phyloP scores from a whole-genome alignment of 2,888 invertebrate species.

The Eristalinus aeneus region DNA sequence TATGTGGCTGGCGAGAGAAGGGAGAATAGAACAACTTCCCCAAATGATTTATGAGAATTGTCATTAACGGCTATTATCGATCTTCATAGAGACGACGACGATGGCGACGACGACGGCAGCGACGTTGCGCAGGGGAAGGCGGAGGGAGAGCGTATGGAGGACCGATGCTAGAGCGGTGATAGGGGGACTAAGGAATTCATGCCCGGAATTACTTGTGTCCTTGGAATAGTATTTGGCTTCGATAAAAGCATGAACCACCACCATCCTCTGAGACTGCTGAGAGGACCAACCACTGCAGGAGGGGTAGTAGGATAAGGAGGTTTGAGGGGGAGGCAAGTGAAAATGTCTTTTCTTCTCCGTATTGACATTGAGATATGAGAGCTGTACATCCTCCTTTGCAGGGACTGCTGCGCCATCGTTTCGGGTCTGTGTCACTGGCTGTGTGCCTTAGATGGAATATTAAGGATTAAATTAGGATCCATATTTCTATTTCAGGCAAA shows the following conservation, averaged over 20 bases:
- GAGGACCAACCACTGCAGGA: neutral
- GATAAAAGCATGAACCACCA: slow-evolving; percentile 6
- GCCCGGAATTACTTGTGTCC: slow-evolving; percentile 68
- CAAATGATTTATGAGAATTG: slow-evolving; percentile 79
- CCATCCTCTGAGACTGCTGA: neutral
- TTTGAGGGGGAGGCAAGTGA: neutral
- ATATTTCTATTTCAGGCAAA: slow-evolving; percentile 61
- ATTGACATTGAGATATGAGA: slow-evolving; percentile 67
- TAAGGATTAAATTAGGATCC: slow-evolving; percentile 66
- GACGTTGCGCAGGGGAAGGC: neutral
- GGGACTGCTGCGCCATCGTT: slow-evolving; percentile 8
- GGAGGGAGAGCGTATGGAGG: neutral
- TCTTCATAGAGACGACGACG: slow-evolving; percentile 46
- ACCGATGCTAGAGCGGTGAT: no score
- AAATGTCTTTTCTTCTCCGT: slow-evolving; percentile 48
- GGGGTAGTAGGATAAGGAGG: no score
- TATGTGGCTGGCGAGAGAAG: neutral
- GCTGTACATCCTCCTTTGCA: slow-evolving; percentile 51
- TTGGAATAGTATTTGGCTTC: slow-evolving; percentile 45
- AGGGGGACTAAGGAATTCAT: slow-evolving; percentile 52
- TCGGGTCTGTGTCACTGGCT: slow-evolving; percentile 16
- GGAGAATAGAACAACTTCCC: slow-evolving; percentile 35
- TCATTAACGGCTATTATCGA: slow-evolving; percentile 75
- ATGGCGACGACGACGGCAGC: neutral
- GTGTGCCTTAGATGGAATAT: slow-evolving; percentile 57